phyloP scores from a whole-genome alignment of 2,797 vertebrate genomes.

The Oreonectes daqikongensis region DNA sequence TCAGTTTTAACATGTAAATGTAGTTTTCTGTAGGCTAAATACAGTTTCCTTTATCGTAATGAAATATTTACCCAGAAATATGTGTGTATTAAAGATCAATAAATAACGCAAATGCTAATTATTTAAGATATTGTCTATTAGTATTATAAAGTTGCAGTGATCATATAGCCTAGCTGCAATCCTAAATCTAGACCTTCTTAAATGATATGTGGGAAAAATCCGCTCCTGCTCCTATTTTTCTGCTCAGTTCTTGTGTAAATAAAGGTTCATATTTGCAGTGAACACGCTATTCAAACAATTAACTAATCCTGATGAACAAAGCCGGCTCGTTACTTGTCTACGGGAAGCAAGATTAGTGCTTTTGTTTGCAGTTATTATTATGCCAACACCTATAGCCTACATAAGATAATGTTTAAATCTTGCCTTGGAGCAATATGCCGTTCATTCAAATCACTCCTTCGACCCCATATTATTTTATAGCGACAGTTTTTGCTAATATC shows the following conservation, averaged over 20 bases:
- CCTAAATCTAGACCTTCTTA: neutral
- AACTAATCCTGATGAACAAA: slow-evolving; percentile 57
- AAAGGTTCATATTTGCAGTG: slow-evolving; percentile 48
- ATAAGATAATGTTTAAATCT: slow-evolving; percentile 41
- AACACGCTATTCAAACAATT: slow-evolving; percentile 48
- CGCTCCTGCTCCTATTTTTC: slow-evolving; percentile 22
- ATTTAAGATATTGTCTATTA: neutral
- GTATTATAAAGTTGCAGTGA: neutral
- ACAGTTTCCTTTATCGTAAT: too few species aligned
- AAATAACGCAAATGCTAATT: neutral
- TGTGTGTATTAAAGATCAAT: too few species aligned
- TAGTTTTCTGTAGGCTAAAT: too few species aligned
- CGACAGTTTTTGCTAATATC: neutral
- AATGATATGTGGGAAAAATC: neutral
- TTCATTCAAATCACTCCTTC: neutral
- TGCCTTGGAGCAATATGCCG: slow-evolving; percentile 16
- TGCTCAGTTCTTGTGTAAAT: slow-evolving; percentile 27
- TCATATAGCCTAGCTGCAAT: neutral
- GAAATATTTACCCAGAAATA: too few species aligned
- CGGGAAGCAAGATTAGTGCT: slow-evolving; percentile 54
- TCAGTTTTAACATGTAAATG: too few species aligned
- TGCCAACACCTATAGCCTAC: slow-evolving; percentile 49
- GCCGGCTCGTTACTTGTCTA: slow-evolving; percentile 50
- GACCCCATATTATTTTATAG: neutral
- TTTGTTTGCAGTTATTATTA: slow-evolving; percentile 55